These are phyloP conservation scores for Digitonthophagus gazella DNA, from an alignment of 2,888 invertebrate species.

Conservation along the genomic window DNA sequence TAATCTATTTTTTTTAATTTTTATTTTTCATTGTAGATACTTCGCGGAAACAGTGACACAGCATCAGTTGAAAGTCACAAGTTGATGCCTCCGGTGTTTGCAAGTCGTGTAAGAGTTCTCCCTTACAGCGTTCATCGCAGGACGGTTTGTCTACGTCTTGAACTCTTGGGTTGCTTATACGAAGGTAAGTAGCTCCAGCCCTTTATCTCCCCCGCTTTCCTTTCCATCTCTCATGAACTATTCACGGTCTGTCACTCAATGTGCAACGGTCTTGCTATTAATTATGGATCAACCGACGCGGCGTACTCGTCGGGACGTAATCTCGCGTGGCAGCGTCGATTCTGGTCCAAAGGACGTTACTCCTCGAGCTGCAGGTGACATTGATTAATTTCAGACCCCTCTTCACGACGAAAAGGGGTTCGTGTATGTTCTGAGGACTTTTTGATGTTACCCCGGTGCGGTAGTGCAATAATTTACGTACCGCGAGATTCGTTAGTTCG, in stretches of 20 bases:
- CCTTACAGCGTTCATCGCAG: conserved; percentile 70
- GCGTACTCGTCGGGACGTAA: conserved; percentile 30
- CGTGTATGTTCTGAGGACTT: conserved; percentile 25
- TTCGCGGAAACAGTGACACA: conserved; percentile 73
- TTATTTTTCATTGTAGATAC: conserved; percentile 56
- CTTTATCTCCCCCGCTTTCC: background rate
- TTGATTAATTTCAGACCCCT: conserved; percentile 37
- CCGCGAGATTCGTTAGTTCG: conserved; percentile 9
- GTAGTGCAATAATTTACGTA: conserved; percentile 23
- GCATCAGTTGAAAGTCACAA: conserved; percentile 65
- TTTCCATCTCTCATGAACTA: conserved; percentile 35
- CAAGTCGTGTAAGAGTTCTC: conserved; percentile 67
- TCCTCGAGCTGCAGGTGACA: conserved; percentile 34
- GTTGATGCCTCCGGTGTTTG: conserved; percentile 69
- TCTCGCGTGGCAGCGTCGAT: conserved; percentile 26
- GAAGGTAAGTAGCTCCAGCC: conserved; percentile 56
- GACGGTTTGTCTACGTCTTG: conserved; percentile 73
- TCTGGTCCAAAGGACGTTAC: conserved; percentile 7
- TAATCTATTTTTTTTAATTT: background rate
- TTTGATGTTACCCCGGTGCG: conserved; percentile 28
- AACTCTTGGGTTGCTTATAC: conserved; percentile 70
- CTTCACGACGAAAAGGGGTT: conserved; percentile 16
- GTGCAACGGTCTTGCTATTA: conserved; percentile 38
- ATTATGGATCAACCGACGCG: conserved; percentile 41
- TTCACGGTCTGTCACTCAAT: conserved; percentile 41